Base-by-base conservation (phyloP, 2,888 invertebrate genomes). In the Pyrrhosoma nymphula region DNA sequence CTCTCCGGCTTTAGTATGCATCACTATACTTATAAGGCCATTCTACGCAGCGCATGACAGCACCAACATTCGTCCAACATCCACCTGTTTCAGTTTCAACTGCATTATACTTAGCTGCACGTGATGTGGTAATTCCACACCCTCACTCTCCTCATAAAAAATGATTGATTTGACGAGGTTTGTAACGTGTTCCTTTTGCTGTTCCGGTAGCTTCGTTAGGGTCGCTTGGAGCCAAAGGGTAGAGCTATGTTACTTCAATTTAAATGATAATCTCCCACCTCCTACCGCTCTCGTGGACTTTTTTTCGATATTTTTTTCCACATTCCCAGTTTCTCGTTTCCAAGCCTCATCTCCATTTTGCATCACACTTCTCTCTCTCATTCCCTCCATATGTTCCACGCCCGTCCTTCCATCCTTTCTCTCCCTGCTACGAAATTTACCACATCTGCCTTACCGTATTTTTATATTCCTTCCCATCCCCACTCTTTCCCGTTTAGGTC, bases 351-450 rank as follows among this genome's bases (percentile, higher is more conserved):
- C 35, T 69, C 63, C 60, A 56, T 10, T 63, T 93, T 69, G 47
- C 63, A 75, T 93, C 93, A 63, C 93, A 47, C 93, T 93, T 69
- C n/a, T 56, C 60, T 63, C 63, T 10, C 30, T 35, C 47, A 47
- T 75, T 47, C 55, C n/a, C 60, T 60, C 63, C 60, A 39, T 63
- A 8, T 91, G 35, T 60, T 39, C 63, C 63, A 35, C 39, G 30
- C 23, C 60, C 63, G 6, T 35, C 69, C 35, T 8, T 16, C 35
- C 30, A 0, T 39, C 69, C 47, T 20, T 93, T 69, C 55, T 75
- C 47, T 63, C 23, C 75, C 75, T 16, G 82, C 12, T 82, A 82
- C 82, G 35, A 30, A 82, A 82, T 82, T 35, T 35, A 35, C 35
- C 82, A 35, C 82, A 35, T 82, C 35, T 82, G 82, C 35, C 35